Evolutionary conservation across 2,113 vertebrate genomes (phyloP).

Genomic region (Galbula dea): DNA sequence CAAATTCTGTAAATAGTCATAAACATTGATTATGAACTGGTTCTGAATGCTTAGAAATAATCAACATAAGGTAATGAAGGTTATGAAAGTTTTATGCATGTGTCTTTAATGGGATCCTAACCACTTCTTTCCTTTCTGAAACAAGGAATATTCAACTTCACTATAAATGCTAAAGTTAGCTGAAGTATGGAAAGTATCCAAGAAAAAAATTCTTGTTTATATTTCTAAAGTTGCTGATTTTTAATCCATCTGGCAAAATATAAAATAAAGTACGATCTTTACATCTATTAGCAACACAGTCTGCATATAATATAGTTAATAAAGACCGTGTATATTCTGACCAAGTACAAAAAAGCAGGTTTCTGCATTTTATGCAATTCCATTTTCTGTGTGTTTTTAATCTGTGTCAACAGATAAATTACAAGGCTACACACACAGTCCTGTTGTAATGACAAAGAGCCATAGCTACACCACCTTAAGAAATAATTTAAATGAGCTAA

Average conservation of each 20-base stretch:
- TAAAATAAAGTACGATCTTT: background rate
- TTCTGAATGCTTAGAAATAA: background rate
- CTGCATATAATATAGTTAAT: background rate
- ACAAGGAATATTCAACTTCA: background rate
- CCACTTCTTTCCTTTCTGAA: background rate
- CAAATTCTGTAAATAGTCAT: background rate
- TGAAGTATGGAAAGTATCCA: background rate
- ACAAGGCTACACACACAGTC: background rate
- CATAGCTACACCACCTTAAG: background rate
- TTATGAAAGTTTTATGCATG: background rate
- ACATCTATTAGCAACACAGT: background rate
- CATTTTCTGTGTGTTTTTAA: background rate
- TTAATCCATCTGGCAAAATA: background rate
- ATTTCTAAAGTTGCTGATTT: background rate
- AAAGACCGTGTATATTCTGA: background rate
- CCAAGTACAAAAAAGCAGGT: background rate
- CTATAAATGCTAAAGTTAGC: background rate
- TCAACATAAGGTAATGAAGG: background rate
- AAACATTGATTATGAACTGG: background rate
- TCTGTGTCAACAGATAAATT: background rate
- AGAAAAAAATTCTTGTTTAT: background rate
- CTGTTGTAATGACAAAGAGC: background rate
- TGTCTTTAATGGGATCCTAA: background rate
- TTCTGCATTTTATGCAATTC: background rate
- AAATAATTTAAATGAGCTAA: background rate